These are phyloP conservation scores for Scartelaos histophorus DNA, from an alignment of 2,113 vertebrate species.

Conservation along the genomic window DNA sequence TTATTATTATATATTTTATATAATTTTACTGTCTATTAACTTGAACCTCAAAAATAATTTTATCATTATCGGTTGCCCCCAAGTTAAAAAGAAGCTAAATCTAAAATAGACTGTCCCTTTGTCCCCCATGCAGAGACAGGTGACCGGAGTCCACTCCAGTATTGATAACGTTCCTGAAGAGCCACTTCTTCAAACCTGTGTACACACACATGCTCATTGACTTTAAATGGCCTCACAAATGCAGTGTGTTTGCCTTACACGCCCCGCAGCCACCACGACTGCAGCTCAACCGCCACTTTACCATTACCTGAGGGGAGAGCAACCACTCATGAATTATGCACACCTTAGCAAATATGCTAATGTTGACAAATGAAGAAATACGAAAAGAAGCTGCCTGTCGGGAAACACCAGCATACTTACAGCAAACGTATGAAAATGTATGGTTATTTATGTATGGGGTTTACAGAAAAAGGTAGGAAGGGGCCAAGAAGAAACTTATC, in stretches of 20 bases:
- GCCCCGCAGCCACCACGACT: neutral
- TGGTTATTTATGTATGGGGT: neutral
- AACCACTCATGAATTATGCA: neutral
- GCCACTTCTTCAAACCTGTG: neutral
- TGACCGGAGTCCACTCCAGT: constrained; percentile 1
- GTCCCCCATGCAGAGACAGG: neutral
- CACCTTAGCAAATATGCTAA: constrained; percentile 3
- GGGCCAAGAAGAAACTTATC: no score
- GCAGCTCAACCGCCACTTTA: constrained; percentile 1
- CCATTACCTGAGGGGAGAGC: neutral
- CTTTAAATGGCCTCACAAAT: neutral
- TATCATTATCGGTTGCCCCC: neutral
- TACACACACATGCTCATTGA: neutral
- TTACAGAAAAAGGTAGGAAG: neutral
- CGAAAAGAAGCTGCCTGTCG: neutral
- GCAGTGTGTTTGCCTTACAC: constrained; percentile 7
- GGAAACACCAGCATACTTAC: neutral
- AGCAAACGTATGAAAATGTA: neutral
- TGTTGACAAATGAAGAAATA: neutral
- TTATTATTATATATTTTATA: no score
- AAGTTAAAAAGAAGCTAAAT: neutral
- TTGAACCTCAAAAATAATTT: neutral
- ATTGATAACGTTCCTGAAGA: constrained; percentile 2
- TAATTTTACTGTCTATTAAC: neutral
- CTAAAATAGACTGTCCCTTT: neutral